These are phyloP conservation scores for Aurelia aurita DNA, from an alignment of 30 jellyfish, hydroid and myxozoan species.

Conservation along the genomic window DNA sequence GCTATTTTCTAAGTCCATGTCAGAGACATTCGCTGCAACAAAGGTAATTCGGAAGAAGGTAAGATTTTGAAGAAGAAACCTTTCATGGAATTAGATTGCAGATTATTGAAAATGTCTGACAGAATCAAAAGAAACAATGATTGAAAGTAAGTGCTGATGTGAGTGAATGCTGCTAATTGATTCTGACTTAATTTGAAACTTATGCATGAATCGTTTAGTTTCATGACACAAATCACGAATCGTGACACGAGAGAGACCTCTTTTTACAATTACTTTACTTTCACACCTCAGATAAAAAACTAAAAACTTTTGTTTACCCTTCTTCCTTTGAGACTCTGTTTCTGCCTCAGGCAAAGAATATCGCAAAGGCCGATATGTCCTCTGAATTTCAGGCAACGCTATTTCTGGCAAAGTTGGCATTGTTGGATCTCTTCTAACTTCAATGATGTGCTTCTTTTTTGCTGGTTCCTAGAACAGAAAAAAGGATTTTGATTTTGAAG, in stretches of 20 bases:
- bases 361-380: slow-evolving; percentile 73
- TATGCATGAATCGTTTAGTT: no score
- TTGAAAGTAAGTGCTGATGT: no score
- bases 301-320: slow-evolving; percentile 35
- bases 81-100: no score
- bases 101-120: no score
- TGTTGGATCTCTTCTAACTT: slow-evolving; percentile 27
- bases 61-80: no score
- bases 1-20: slow-evolving; percentile 9
- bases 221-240: no score
- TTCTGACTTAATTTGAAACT: no score
- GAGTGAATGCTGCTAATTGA: no score
- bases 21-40: slow-evolving; percentile 39
- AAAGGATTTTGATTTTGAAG: not conserved
- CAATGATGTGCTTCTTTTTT: slow-evolving; percentile 27
- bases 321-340: slow-evolving; percentile 19
- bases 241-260: not conserved
- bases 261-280: not conserved
- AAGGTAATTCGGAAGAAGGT: no score
- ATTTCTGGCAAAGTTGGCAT: slow-evolving; percentile 90
- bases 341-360: slow-evolving; percentile 28
- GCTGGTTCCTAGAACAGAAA: slow-evolving; percentile 24
- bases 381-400: slow-evolving; percentile 63
- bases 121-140: no score
- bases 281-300: not conserved